Evolutionary conservation across 37 sponge, comb jelly and placozoan species (phyloP).

Genomic region (Diacarnus erythraeanus): DNA sequence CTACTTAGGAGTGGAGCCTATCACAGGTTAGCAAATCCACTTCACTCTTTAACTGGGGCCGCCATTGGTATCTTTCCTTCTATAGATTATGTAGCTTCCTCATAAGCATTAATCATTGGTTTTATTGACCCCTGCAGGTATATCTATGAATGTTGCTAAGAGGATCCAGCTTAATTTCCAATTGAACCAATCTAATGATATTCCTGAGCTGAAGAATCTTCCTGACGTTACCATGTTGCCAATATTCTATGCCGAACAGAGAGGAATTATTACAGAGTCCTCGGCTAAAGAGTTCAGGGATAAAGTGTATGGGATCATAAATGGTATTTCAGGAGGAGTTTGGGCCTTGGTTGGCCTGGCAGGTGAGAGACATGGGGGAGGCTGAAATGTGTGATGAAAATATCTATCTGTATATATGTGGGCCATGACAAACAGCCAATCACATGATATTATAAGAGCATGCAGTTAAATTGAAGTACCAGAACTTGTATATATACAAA

Average conservation of each 20-base stretch:
- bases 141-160: slow-evolving; percentile 70
- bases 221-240: slow-evolving; percentile 44
- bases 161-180: slow-evolving; percentile 74
- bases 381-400: no score
- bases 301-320: slow-evolving; percentile 26
- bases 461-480: no score
- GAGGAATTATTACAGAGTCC: slow-evolving; percentile 30
- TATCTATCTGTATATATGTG: not conserved
- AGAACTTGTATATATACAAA: no score
- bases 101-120: not conserved
- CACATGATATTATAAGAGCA: no score
- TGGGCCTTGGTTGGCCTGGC: slow-evolving; percentile 14
- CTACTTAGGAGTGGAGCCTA: slow-evolving; percentile 78
- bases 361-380: slow-evolving; percentile 45
- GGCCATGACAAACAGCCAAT: not conserved
- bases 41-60: not conserved
- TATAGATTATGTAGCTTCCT: no score
- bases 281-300: slow-evolving; percentile 61
- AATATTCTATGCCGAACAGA: slow-evolving; percentile 57
- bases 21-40: slow-evolving; percentile 15
- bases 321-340: slow-evolving; percentile 15
- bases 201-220: slow-evolving; percentile 5
- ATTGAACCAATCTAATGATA: slow-evolving; percentile 3
- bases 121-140: slow-evolving; percentile 31
- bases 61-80: no score